Evolutionary conservation across 2,888 invertebrate genomes (phyloP).

Genomic region (Tortrix viridana): DNA sequence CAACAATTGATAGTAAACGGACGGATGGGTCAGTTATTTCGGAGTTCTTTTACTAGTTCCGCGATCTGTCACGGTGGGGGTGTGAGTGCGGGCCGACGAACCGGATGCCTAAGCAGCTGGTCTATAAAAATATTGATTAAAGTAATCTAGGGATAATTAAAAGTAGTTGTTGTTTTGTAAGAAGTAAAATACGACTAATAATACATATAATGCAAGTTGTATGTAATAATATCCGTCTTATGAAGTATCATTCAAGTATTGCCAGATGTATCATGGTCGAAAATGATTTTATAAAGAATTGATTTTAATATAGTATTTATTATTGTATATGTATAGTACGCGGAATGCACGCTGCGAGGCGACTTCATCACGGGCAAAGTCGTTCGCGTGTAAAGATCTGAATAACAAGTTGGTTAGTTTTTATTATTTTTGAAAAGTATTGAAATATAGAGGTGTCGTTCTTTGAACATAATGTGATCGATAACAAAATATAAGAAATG

Average conservation of each 20-base stretch:
- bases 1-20: constrained; percentile 53
- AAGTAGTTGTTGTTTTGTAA: constrained; percentile 83
- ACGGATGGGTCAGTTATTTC: constrained; percentile 60
- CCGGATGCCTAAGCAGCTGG: constrained; percentile 69
- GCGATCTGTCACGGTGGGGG: constrained; percentile 51
- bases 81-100: constrained; percentile 36
- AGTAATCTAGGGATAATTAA: constrained; percentile 73
- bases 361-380: constrained; percentile 55
- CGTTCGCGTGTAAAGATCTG: constrained; percentile 59
- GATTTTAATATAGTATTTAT: constrained; percentile 69
- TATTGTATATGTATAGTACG: constrained; percentile 71
- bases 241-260: constrained; percentile 72
- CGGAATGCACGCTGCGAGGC: constrained; percentile 63
- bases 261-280: constrained; percentile 75
- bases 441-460: constrained; percentile 79
- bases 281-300: constrained; percentile 80
- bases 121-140: constrained; percentile 70
- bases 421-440: constrained; percentile 69
- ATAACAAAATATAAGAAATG: constrained; percentile 71
- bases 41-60: constrained; percentile 73
- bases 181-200: constrained; percentile 75
- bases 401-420: constrained; percentile 70
- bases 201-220: constrained; percentile 79
- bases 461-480: constrained; percentile 84
- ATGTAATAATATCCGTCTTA: constrained; percentile 80